These are phyloP conservation scores for Microcebus murinus DNA, from an alignment of 2,113 vertebrate genomes.

Conservation along the genomic window DNA sequence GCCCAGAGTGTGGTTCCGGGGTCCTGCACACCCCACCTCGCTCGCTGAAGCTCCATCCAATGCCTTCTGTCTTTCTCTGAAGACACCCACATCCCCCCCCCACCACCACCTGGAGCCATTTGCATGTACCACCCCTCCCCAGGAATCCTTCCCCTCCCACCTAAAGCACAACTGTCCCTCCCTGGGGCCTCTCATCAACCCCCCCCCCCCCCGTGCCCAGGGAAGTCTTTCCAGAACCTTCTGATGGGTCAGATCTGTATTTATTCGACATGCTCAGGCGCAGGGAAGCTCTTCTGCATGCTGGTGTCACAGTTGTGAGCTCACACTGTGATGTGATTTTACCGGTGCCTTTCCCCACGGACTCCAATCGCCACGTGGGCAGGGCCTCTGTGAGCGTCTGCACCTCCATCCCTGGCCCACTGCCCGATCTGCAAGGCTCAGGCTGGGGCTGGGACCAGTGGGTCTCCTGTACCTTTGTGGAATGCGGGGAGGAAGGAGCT, in stretches of 20 bases:
- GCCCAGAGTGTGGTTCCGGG: neutral
- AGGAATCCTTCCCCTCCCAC: neutral
- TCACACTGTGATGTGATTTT: neutral
- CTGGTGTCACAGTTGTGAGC: rapidly evolving
- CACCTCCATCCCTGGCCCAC: neutral
- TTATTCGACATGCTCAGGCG: neutral
- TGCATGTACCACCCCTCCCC: neutral
- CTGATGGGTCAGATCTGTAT: neutral
- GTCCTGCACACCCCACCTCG: neutral
- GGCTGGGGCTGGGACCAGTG: neutral
- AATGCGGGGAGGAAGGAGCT: neutral
- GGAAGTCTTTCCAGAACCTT: neutral
- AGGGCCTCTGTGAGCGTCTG: neutral
- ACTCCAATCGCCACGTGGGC: neutral
- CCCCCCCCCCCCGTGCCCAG: too few species aligned
- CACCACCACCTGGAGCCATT: neutral
- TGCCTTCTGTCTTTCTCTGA: neutral
- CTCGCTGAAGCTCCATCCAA: neutral
- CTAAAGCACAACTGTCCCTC: neutral
- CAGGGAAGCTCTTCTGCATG: neutral
- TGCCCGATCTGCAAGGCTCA: neutral
- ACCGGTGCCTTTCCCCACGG: neutral
- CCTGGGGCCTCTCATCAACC: neutral
- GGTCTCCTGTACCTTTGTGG: neutral
- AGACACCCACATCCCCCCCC: neutral